Percentiles rank a stretch among this genome's conserved stretches.
Evolutionary conservation across 2,888 invertebrate species (phyloP).

Genomic region (Macrophya annulata): DNA sequence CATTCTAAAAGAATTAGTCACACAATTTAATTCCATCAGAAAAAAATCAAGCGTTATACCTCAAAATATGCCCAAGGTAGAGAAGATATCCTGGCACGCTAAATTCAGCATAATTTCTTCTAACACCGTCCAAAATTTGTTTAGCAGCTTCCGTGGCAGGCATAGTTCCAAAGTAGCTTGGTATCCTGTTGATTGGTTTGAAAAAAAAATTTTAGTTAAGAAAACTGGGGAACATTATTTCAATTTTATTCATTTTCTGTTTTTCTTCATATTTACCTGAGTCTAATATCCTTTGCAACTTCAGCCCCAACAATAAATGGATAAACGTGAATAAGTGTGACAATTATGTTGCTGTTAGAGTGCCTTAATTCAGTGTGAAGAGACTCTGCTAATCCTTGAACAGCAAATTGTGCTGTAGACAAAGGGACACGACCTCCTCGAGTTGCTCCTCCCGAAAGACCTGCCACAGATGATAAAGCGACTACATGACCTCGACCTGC

Average conservation of each 20-base stretch:
- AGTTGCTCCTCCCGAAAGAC: conserved; percentile 82
- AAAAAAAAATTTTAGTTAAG: not conserved
- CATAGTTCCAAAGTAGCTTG: conserved; percentile 85
- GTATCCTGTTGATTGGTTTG: conserved; percentile 80
- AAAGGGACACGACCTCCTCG: conserved; percentile 81
- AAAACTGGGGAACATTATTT: not conserved
- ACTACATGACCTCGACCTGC: conserved; percentile 84
- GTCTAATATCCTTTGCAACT: conserved; percentile 81
- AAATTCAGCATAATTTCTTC: conserved; percentile 84
- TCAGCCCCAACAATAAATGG: conserved; percentile 83
- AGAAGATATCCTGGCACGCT: conserved; percentile 84
- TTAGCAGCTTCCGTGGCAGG: conserved; percentile 82
- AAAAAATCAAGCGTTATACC: conserved; percentile 66
- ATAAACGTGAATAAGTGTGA: conserved; percentile 84
- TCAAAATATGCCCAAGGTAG: conserved; percentile 82
- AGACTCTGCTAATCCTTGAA: conserved; percentile 85
- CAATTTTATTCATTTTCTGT: conserved; percentile 14
- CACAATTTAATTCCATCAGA: not conserved
- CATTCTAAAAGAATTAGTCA: conserved; percentile 1
- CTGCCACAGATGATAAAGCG: conserved; percentile 84
- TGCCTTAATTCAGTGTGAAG: conserved; percentile 84
- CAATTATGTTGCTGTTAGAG: conserved; percentile 82
- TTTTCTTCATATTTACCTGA: conserved; percentile 78
- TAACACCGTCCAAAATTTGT: conserved; percentile 83
- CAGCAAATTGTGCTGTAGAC: conserved; percentile 85